Evolutionary conservation across 2,888 invertebrate genomes (phyloP).

Genomic region (Byasa hedistus): DNA sequence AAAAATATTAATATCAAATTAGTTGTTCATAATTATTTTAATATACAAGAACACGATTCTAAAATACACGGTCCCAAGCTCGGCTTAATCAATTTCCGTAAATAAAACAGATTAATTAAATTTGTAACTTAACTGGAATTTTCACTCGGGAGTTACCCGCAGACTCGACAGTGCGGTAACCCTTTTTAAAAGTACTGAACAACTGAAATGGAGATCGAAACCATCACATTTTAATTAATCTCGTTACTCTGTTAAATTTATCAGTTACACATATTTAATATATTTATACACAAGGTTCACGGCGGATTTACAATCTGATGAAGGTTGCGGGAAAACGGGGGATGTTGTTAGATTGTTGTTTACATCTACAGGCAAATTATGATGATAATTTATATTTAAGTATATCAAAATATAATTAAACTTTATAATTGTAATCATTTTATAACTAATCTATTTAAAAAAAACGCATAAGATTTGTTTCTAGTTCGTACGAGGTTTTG

Average conservation of each 20-base stretch:
- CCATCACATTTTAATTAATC: not conserved
- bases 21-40: too few relatives aligned
- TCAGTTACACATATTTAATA: not conserved
- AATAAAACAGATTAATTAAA: not conserved
- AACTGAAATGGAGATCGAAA: not conserved
- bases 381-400: too few relatives aligned
- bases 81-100: not conserved
- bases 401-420: too few relatives aligned
- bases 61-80: too few relatives aligned
- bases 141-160: not conserved
- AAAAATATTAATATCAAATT: too few relatives aligned
- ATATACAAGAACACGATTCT: too few relatives aligned
- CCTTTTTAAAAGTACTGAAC: not conserved
- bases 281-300: too few relatives aligned
- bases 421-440: too few relatives aligned
- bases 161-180: constrained; percentile 1
- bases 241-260: not conserved
- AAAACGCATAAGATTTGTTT: not conserved
- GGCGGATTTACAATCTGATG: too few relatives aligned
- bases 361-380: too few relatives aligned
- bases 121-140: not conserved
- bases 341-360: too few relatives aligned
- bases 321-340: too few relatives aligned
- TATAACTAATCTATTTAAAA: not conserved
- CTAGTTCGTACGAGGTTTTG: not conserved